These are phyloP conservation scores for Parnassius mnemosyne DNA, from an alignment of 2,888 invertebrate species.

Conservation along the genomic window DNA sequence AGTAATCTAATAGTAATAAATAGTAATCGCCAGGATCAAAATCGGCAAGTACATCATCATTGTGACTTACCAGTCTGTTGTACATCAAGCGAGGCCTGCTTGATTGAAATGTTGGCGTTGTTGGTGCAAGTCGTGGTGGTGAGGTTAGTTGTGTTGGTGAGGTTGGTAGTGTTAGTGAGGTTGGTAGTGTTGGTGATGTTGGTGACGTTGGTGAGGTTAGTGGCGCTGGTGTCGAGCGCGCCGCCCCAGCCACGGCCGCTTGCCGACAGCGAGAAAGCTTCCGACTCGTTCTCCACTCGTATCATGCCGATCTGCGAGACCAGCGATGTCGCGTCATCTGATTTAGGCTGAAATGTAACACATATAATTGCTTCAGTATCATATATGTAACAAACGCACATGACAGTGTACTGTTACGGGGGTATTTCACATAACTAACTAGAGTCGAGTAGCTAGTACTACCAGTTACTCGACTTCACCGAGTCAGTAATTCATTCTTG, in stretches of 20 bases:
- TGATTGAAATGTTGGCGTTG: constrained; percentile 59
- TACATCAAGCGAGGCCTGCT: constrained; percentile 85
- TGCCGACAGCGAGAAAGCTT: constrained; percentile 42
- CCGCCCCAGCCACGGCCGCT: constrained; percentile 28
- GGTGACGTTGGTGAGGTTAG: constrained; percentile 41
- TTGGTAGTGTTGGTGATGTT: constrained; percentile 56
- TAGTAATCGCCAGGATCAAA: no score
- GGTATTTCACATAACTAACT: no score
- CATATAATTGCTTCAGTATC: not conserved
- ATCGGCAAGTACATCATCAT: not conserved
- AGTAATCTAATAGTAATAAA: no score
- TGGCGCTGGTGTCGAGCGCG: constrained; percentile 16
- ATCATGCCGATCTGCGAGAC: constrained; percentile 44
- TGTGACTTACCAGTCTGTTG: constrained; percentile 80
- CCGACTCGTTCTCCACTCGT: constrained; percentile 55
- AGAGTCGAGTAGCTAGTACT: no score
- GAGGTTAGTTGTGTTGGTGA: constrained; percentile 53
- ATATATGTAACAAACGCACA: no score
- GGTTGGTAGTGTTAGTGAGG: constrained; percentile 34
- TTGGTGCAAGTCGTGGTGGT: constrained; percentile 51
- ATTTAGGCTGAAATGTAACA: constrained; percentile 24
- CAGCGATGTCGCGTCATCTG: constrained; percentile 36
- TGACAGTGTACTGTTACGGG: no score
- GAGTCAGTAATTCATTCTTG: no score
- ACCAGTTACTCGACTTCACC: no score